A percentile compares a stretch with the other conserved stretches of the same genome.
Conservation (phyloP, 1,140 invertebrate genomes). For the Carposina sasakii region DNA sequence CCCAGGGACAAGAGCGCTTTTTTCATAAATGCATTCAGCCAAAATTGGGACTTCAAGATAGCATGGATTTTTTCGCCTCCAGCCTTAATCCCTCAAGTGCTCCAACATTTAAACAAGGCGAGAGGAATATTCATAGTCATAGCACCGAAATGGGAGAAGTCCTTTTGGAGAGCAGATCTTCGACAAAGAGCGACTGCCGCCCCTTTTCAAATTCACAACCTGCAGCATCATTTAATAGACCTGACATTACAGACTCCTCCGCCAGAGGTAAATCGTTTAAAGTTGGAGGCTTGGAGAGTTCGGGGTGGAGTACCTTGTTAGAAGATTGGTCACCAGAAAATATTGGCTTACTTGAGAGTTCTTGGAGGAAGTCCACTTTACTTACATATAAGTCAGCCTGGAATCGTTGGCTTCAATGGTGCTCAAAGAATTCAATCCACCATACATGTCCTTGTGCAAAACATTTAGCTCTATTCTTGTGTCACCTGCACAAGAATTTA, state of each 20-base stretch:
- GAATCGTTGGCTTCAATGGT: constrained; percentile 12
- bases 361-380: constrained; percentile 19
- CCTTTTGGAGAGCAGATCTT: constrained; percentile 31
- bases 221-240: constrained; percentile 20
- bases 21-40: constrained; percentile 33
- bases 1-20: constrained; percentile 20
- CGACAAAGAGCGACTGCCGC: constrained; percentile 11
- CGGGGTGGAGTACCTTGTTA: constrained; percentile 17
- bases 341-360: constrained; percentile 10
- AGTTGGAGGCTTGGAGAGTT: constrained; percentile 24
- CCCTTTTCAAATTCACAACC: constrained; percentile 20
- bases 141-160: constrained; percentile 29
- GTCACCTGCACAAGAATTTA: neutral
- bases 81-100: constrained; percentile 26
- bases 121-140: constrained; percentile 16
- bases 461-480: constrained; percentile 2
- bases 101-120: constrained; percentile 25
- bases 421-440: neutral
- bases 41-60: constrained; percentile 25
- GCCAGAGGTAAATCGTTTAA: constrained; percentile 4
- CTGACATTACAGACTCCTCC: constrained; percentile 12
- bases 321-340: constrained; percentile 4
- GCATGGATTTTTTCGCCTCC: constrained; percentile 33
- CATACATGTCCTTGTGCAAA: neutral
- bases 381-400: constrained; percentile 6